Evolutionary conservation across 2,888 invertebrate genomes (phyloP).

Genomic region (Crioceris asparagi): DNA sequence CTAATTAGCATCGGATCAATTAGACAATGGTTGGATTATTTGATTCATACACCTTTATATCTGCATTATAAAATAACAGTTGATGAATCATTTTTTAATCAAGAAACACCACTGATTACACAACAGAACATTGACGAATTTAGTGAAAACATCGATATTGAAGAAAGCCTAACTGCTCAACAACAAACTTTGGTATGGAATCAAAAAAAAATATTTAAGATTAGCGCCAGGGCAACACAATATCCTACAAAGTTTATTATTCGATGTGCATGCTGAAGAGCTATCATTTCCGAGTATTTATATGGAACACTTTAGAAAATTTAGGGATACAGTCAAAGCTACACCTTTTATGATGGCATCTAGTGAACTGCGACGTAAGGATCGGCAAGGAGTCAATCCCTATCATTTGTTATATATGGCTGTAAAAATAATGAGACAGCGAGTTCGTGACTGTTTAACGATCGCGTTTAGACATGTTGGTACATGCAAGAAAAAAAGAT

Average conservation of each 20-base stretch:
- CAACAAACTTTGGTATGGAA: not conserved
- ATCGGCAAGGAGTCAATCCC: slow-evolving; percentile 1
- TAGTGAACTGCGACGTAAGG: slow-evolving; percentile 2
- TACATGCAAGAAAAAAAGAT: too few relatives aligned
- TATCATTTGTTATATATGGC: slow-evolving; percentile 6
- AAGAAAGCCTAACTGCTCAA: not conserved
- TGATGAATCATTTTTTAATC: not conserved
- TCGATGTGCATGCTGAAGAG: not conserved
- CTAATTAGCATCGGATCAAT: not conserved
- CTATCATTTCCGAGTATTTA: slow-evolving; percentile 1
- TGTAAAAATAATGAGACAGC: slow-evolving; percentile 2
- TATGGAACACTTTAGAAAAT: not conserved
- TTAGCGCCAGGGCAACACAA: not conserved
- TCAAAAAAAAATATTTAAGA: not conserved
- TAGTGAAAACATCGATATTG: not conserved
- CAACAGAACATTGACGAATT: slow-evolving; percentile 1
- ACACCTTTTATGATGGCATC: slow-evolving; percentile 5
- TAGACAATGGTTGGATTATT: not conserved
- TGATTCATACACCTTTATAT: not conserved
- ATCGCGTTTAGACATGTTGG: not conserved
- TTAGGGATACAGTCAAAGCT: not conserved
- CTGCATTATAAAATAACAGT: not conserved
- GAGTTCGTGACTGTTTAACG: not conserved
- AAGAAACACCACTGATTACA: not conserved
- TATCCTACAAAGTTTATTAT: not conserved